Evolutionary conservation across 2,888 invertebrate genomes (phyloP), one percentile per base, ranked within the genome.

Genomic region (Pterostichus niger): DNA sequence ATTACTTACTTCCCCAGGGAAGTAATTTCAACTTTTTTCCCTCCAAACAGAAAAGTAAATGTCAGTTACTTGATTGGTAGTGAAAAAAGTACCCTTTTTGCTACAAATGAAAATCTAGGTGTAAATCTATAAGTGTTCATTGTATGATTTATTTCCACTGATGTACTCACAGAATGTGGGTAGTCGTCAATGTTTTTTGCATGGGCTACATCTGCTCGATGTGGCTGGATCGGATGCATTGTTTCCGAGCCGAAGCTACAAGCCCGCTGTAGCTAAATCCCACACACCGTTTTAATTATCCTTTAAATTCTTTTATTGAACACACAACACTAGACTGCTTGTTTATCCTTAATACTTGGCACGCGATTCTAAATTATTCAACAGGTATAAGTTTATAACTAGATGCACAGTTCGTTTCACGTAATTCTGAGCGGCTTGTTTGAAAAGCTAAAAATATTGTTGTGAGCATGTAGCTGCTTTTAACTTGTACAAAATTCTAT

Each of bases 291-390:
- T 17, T 56, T 17, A 56, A 56, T 56, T 56, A 56, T 56, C 56
- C 56, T 56, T 49, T 10, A 56, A 56, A 56, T 56, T 56, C 15
- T 56, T 56, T 15, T 56, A 49, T 49, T 49, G n/a, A 49, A 49
- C 49, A 54, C 15, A 56, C 17, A 56, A 13, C 17, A 6, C 6
- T 17, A 49, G 4, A 17, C 2, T 15, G 10, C 13, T 56, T 15
- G 10, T 56, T 56, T 56, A 17, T 15, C 56, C 17, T 17, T 3
- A 17, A 56, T 17, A 13, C 17, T 56, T 56, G 56, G 56, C 56
- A 56, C 15, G 56, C n/a, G 52, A 52, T 11, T 40, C 40, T 5
- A 9, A 49, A 4, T 56, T 56, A 56, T 56, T 56, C 56, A 56
- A 56, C 56, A 56, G 56, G 56, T 56, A 52, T 17, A 56, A 17